Conservation (phyloP, 2,797 vertebrate genomes). For the Coccyzus lansbergi region DNA sequence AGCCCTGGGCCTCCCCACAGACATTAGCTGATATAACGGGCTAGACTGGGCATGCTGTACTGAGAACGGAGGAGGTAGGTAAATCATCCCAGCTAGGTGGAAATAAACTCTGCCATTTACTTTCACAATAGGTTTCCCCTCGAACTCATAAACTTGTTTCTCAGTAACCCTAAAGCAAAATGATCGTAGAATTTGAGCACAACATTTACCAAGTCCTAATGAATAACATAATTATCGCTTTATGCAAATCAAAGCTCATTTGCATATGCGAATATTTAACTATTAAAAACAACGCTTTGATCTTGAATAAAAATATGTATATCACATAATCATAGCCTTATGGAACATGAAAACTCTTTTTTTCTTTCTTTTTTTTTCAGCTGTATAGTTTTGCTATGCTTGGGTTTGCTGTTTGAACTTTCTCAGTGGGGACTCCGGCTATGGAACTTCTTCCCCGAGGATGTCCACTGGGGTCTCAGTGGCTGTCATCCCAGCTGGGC, state of each 20-base stretch:
- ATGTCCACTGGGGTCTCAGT: background rate
- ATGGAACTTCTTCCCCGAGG: background rate
- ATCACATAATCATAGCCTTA: conserved; percentile 76
- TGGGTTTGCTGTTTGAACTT: conserved; percentile 59
- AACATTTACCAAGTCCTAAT: conserved; percentile 73
- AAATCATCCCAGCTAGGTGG: conserved; percentile 3
- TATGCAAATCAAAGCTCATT: conserved; percentile 69
- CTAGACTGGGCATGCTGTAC: conserved; percentile 55
- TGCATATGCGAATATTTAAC: conserved; percentile 76
- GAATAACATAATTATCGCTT: conserved; percentile 76
- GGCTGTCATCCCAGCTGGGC: background rate
- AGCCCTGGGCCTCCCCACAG: conserved; percentile 57
- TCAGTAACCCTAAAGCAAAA: conserved; percentile 69
- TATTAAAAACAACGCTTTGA: conserved; percentile 74
- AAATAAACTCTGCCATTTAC: conserved; percentile 13
- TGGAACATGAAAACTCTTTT: conserved; percentile 65
- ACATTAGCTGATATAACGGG: conserved; percentile 57
- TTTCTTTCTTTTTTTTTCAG: background rate
- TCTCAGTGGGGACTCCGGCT: background rate
- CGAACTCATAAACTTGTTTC: conserved; percentile 59
- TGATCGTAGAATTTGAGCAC: conserved; percentile 64
- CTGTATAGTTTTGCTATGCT: conserved; percentile 13
- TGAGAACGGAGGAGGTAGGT: conserved; percentile 32
- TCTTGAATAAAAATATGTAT: conserved; percentile 74
- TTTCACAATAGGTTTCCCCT: conserved; percentile 55